A percentile compares a stretch with the other conserved stretches of the same genome.
Evolutionary conservation across 92 coral and sea anemone genomes (phyloP).

Genomic region (Parazoanthus atlanticus): DNA sequence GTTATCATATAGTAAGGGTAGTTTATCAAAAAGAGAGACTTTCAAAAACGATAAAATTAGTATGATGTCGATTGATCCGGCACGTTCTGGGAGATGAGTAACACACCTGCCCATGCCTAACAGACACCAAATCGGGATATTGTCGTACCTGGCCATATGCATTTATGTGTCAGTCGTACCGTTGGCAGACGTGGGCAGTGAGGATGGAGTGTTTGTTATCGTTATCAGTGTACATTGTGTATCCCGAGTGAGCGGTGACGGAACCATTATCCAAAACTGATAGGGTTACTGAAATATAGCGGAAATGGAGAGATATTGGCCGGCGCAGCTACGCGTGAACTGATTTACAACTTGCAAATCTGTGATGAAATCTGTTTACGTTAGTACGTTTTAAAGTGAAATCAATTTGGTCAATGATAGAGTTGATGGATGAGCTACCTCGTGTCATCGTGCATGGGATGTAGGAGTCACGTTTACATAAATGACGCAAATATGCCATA

Average conservation of each 20-base stretch:
- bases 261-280: background rate
- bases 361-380: background rate
- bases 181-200: background rate
- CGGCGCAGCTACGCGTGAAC: background rate
- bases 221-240: too few species aligned
- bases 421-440: conserved; percentile 1
- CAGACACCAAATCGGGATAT: background rate
- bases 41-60: too few species aligned
- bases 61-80: too few species aligned
- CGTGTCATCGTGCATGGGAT: background rate
- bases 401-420: background rate
- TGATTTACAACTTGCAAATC: background rate
- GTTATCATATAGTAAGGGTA: too few species aligned
- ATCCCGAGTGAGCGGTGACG: background rate
- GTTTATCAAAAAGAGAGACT: too few species aligned
- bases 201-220: background rate
- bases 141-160: too few species aligned
- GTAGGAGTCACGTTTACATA: background rate
- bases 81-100: too few species aligned
- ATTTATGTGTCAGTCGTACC: background rate
- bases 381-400: background rate
- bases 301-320: background rate
- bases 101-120: too few species aligned
- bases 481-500: background rate
- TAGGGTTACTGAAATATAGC: background rate